Conservation (phyloP, 2,113 vertebrate genomes). For the Otocyon megalotis region DNA sequence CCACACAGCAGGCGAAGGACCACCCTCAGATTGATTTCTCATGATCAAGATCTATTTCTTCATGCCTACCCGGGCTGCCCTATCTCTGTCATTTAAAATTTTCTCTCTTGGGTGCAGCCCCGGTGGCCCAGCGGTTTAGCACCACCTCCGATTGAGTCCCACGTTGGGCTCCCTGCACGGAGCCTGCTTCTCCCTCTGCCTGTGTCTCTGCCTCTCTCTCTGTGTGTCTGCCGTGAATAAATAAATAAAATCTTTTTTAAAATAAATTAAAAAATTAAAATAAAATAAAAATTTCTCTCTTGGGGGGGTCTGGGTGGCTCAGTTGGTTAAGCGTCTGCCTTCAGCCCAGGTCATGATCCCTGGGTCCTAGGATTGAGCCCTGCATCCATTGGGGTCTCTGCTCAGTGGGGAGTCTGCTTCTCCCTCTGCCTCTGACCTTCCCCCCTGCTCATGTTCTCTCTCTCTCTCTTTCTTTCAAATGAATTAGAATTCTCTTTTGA, state of each 20-base stretch:
- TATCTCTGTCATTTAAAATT: slow-evolving; percentile 14
- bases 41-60: background rate
- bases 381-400: background rate
- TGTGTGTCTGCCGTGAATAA: no score
- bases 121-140: background rate
- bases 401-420: background rate
- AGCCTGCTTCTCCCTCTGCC: no score
- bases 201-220: no score
- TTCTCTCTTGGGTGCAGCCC: background rate
- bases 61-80: background rate
- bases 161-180: no score
- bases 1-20: background rate
- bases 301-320: background rate
- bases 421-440: background rate
- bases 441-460: background rate
- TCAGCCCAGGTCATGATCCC: background rate
- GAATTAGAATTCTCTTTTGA: background rate
- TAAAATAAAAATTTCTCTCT: background rate
- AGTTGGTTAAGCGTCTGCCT: background rate
- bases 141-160: no score
- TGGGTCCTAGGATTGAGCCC: background rate
- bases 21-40: background rate
- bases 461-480: background rate
- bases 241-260: no score
- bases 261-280: no score